phyloP scores from a whole-genome alignment of 2,888 invertebrate genomes.

The Ichneumoninae sp. region DNA sequence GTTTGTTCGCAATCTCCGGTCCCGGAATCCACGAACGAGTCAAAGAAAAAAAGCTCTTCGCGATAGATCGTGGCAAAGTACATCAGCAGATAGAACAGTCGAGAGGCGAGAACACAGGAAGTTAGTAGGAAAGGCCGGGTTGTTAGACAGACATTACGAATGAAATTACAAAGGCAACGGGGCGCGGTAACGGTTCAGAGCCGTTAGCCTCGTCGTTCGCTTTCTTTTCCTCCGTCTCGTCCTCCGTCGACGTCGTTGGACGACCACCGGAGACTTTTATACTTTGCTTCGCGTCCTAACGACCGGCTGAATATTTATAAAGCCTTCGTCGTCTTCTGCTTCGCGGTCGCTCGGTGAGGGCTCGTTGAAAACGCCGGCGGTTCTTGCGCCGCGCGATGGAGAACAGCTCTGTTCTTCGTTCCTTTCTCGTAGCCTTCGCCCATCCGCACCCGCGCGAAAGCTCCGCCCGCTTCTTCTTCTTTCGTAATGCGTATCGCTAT shows the following conservation, averaged over 20 bases:
- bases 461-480: neutral
- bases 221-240: conserved; percentile 48
- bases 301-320: conserved; percentile 83
- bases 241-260: conserved; percentile 67
- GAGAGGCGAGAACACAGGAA: conserved; percentile 52
- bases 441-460: conserved; percentile 38
- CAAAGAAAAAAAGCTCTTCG: conserved; percentile 73
- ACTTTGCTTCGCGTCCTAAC: conserved; percentile 75
- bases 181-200: conserved; percentile 63
- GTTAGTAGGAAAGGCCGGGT: conserved; percentile 37
- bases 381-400: conserved; percentile 49
- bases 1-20: no score
- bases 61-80: conserved; percentile 6
- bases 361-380: conserved; percentile 38
- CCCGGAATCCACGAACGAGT: neutral
- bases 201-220: conserved; percentile 63
- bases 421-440: conserved; percentile 29
- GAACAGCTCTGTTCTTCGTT: conserved; percentile 32
- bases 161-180: conserved; percentile 76
- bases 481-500: conserved; percentile 54
- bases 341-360: conserved; percentile 45
- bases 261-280: conserved; percentile 74
- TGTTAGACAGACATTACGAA: conserved; percentile 73
- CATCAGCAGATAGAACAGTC: conserved; percentile 43
- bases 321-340: conserved; percentile 71